Conservation (phyloP, 2,888 invertebrate species). For the Lithophane ornitopus region DNA sequence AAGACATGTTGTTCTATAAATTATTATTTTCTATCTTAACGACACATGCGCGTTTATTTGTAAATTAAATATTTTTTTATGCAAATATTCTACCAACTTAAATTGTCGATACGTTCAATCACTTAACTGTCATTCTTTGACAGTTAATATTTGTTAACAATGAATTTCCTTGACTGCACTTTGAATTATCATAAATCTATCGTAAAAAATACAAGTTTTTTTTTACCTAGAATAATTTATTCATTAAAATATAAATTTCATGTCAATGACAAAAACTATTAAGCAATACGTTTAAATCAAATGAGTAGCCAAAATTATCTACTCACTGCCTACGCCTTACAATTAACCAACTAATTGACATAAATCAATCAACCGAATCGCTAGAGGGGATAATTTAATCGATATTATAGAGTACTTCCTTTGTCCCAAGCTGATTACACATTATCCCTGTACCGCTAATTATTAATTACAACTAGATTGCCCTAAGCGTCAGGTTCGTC, state of each 20-base stretch:
- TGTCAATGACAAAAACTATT: background rate
- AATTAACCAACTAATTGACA: constrained; percentile 24
- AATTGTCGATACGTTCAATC: too few relatives aligned
- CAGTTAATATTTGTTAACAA: background rate
- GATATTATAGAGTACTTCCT: constrained; percentile 14
- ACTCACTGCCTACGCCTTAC: constrained; percentile 7
- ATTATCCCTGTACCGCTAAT: constrained; percentile 35
- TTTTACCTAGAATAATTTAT: background rate
- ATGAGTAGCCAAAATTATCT: background rate
- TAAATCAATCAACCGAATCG: constrained; percentile 33
- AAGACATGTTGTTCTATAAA: background rate
- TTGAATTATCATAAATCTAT: background rate
- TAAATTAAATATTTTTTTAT: too few relatives aligned
- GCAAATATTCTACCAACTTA: too few relatives aligned
- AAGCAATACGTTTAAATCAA: constrained; percentile 5
- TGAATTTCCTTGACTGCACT: background rate
- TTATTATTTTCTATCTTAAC: background rate
- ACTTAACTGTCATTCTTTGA: too few relatives aligned
- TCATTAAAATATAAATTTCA: background rate
- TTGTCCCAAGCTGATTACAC: constrained; percentile 21
- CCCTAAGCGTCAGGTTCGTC: constrained; percentile 24
- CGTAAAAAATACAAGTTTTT: constrained; percentile 1
- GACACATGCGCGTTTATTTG: background rate
- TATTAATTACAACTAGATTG: constrained; percentile 43
- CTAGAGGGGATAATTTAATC: constrained; percentile 33